A percentile compares a stretch with the other conserved stretches of the same genome.
Evolutionary conservation across 2,888 invertebrate species (phyloP).

Genomic region (Chrysolina oricalcia): DNA sequence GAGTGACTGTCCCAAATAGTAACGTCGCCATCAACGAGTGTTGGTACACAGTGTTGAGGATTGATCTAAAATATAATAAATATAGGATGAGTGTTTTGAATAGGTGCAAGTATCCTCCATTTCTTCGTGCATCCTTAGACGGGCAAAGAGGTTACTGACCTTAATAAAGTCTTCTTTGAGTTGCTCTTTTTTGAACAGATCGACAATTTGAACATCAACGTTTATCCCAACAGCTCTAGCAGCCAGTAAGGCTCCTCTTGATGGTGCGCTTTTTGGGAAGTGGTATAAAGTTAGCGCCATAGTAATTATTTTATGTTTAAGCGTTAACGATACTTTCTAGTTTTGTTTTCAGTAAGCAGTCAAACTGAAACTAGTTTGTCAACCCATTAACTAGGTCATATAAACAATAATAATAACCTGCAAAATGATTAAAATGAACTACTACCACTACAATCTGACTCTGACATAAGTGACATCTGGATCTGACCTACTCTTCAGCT

Average conservation of each 20-base stretch:
- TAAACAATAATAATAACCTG: no score
- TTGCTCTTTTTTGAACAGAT: constrained; percentile 77
- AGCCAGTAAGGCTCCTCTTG: constrained; percentile 76
- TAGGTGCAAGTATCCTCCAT: neutral
- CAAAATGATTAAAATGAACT: no score
- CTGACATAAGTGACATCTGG: no score
- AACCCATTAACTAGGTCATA: no score
- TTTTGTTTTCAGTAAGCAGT: no score
- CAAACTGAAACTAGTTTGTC: no score
- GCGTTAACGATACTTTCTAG: no score
- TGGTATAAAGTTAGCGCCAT: constrained; percentile 76
- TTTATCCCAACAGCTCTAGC: constrained; percentile 76
- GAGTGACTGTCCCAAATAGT: constrained; percentile 81
- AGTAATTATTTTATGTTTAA: neutral
- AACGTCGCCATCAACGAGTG: constrained; percentile 80
- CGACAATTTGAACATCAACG: constrained; percentile 73
- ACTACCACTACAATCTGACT: no score
- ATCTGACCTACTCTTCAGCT: no score
- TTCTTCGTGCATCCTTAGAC: neutral
- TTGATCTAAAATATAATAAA: constrained; percentile 73
- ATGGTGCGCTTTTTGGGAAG: constrained; percentile 77
- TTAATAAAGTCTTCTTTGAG: constrained; percentile 73
- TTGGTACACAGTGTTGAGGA: constrained; percentile 81
- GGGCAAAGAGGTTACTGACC: constrained; percentile 55
- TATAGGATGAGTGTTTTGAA: neutral